Evolutionary conservation across 2,888 invertebrate species (phyloP).

Genomic region (Trimorus sp.): DNA sequence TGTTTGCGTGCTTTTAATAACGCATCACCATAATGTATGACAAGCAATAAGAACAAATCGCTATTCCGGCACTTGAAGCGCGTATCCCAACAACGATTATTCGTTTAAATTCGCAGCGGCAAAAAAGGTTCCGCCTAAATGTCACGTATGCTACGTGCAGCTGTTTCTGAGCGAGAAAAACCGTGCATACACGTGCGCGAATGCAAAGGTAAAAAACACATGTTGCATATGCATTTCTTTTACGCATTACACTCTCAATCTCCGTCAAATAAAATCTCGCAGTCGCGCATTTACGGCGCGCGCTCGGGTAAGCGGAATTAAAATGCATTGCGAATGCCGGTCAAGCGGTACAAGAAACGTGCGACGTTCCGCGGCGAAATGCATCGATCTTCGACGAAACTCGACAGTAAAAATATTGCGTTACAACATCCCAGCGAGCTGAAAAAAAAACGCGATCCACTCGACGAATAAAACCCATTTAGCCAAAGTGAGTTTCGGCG

Average conservation of each 20-base stretch:
- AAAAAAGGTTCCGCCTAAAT: slow-evolving; percentile 36
- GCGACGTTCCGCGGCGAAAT: no score
- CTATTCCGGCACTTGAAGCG: neutral
- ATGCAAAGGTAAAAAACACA: slow-evolving; percentile 29
- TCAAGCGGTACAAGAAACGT: no score
- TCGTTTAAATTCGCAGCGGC: neutral
- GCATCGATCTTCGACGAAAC: no score
- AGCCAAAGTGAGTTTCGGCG: slow-evolving; percentile 1
- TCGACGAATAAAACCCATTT: neutral
- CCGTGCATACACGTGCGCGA: neutral
- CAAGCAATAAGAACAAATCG: no score
- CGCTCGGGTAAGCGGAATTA: slow-evolving; percentile 7
- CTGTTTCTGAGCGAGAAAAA: slow-evolving; percentile 31
- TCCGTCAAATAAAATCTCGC: slow-evolving; percentile 19
- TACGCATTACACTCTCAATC: slow-evolving; percentile 13
- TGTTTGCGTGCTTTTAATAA: no score
- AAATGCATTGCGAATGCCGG: neutral
- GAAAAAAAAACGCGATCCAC: no score
- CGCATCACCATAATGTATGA: no score
- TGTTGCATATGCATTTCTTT: slow-evolving; percentile 43
- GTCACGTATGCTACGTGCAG: slow-evolving; percentile 44
- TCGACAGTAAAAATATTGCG: no score
- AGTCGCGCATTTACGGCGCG: neutral
- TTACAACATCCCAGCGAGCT: no score
- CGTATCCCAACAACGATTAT: slow-evolving; percentile 24